Evolutionary conservation across 1,140 invertebrate genomes (phyloP), one percentile per base, ranked within the genome.

Genomic region (Bombus polaris): DNA sequence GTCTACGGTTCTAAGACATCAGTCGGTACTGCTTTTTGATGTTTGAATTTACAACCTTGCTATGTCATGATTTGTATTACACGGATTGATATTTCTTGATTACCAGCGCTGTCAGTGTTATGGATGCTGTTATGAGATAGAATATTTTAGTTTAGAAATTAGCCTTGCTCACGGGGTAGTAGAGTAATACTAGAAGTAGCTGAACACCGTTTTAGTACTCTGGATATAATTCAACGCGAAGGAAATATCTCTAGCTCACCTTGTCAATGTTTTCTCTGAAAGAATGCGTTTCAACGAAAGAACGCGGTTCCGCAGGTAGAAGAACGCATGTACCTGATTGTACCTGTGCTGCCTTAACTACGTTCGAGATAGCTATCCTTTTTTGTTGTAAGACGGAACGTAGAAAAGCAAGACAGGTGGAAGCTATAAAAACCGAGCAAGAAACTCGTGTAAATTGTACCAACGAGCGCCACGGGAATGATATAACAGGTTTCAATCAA

Each of bases 241-340:
- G 39, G 28, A 72, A 47, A 57, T 75, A 37, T 81, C 57, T 81
- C 71, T 42, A 68, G 57, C 84, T 81, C 57, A 57, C 78, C 57
- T 85, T 72, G 42, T n/a, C 66, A n/a, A 28, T 32, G 71, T 65
- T 85, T 85, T 85, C 84, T 75, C 79, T 42, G 59, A 32, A 85
- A 66, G 79, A 85, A 85, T 85, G 78, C 79, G 59, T 68, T 81
- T 57, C 71, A 12, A 81, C 37, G 57, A 81, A 73, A 47, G 57
- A 53, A 81, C 76, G 77, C 28, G 3, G 22, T 53, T 57, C 22
- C 10, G 65, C 68, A 28, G 32, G n/a, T 22, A 65, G 22, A 85
- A 84, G 78, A 84, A 81, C 37, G 3, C 2, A 44, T 9, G 1
- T 53, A 53, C 47, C 47, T 53, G 47, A 53, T 53, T 53, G 47